Base-by-base conservation (phyloP, 2,888 invertebrate genomes). In the Drosophila differens region DNA sequence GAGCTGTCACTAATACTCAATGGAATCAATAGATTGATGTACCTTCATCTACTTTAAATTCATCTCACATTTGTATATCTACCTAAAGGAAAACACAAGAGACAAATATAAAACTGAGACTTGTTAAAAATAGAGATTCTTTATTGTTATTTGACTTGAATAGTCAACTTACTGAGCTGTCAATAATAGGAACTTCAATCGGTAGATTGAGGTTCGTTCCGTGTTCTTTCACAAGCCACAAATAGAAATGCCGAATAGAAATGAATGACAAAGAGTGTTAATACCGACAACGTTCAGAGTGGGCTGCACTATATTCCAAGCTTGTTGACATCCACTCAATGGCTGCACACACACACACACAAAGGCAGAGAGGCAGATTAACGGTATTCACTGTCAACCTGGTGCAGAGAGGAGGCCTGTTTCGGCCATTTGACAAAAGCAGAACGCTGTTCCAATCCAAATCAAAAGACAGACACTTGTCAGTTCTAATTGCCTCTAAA, bases 401-500 rank as follows among this genome's bases (percentile, higher is more conserved):
- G 68, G 44, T 61, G 54, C 22, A 47, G n/a, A 53, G 4, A n/a
- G 41, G 22, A 30, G 6, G 30, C n/a, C 30, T 22, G 14, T 22
- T 58, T 53, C 75, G 65, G 37, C 12, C 78, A 71, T 59, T 78
- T 70, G 68, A 78, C 78, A 78, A 78, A 78, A 59, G 54, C 61
- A 52, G 78, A 55, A 60, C 51, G 37, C 30, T 51, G 66, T 72
- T 9, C 68, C 79, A 79, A 76, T 76, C 66, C 76, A 72, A 79
- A 74, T 70, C 82, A 83, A 83, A 76, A 72, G 81, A 68, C 78
- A 73, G 82, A 76, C 87, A 85, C 85, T 85, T 85, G 83, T 85
- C 87, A 83, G 78, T 80, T 86, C 85, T 85, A 85, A 85, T 85
- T 85, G 85, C 83, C 87, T 82, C 77, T 83, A 85, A 85, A 83